Base-by-base conservation (phyloP, 2,113 vertebrate genomes). In the Rhinopithecus roxellana region DNA sequence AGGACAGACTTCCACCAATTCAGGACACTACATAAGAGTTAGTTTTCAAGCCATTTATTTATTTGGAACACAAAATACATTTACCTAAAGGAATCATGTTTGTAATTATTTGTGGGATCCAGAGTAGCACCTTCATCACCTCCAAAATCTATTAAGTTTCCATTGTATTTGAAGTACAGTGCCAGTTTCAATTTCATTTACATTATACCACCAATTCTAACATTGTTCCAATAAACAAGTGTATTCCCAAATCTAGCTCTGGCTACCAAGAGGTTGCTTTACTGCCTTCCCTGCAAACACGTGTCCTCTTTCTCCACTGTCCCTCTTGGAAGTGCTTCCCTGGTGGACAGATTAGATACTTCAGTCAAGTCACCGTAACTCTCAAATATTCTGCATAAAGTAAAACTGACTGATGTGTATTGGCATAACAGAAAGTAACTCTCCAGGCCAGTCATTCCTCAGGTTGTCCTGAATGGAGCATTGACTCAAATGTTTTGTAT, bases 21-120 rank as follows among this genome's bases (percentile, higher is more conserved):
- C 70, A 87, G 87, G 69, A 50, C 0, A 22, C 22, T 94, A 45
- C 38, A 20, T 86, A 69, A 95, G 90, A 96, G 55, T 94, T 81
- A 81, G 32, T 90, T 92, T 94, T 82, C 52, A 91, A 95, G 45
- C 70, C 67, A 79, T 69, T 92, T 64, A 52, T 92, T 97, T 94
- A 69, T 79, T 89, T 87, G 43, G 23, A 92, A 80, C 10, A 67
- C n/a, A 96, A 55, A 86, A 69, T 14, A 45, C 6, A 61, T 85
- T 93, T 87, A 75, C 35, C 27, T n/a, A 75, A 69, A 96, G 20
- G 87, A 93, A 88, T 12, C 1, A 48, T 22, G 45, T 52, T 95
- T 80, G 13, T 59, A 61, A 79, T 55, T 67, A 92, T 82, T 86
- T 89, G n/a, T 80, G 78, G 40, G n/a, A 94, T 89, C 52, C n/a